These are phyloP conservation scores for Malurus alboscapulatus DNA, from an alignment of 2,113 vertebrate species.

Conservation along the genomic window DNA sequence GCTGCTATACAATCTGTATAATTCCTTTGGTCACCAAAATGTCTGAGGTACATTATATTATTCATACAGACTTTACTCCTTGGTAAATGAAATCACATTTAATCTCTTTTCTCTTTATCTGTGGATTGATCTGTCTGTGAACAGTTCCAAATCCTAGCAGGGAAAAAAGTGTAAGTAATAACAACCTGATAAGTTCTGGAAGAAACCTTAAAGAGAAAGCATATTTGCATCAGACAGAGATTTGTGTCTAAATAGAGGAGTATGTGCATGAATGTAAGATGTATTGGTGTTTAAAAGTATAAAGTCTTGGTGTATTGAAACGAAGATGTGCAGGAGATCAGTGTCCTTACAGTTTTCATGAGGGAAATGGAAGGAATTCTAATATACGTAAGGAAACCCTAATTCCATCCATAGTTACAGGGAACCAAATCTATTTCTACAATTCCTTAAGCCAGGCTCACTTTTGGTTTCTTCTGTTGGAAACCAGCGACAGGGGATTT, in stretches of 20 bases:
- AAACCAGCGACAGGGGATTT: background rate
- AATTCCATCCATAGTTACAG: background rate
- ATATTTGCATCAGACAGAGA: background rate
- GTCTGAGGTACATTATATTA: slow-evolving; percentile 26
- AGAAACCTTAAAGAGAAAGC: slow-evolving; percentile 7
- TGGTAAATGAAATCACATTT: slow-evolving; percentile 31
- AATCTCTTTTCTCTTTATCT: slow-evolving; percentile 46
- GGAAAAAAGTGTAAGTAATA: background rate
- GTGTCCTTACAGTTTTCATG: background rate
- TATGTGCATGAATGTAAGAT: background rate
- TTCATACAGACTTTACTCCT: slow-evolving; percentile 15
- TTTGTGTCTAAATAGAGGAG: background rate
- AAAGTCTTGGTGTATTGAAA: background rate
- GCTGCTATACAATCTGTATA: slow-evolving; percentile 28
- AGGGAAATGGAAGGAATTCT: background rate
- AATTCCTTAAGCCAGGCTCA: background rate
- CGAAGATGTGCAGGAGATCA: background rate
- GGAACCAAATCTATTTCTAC: background rate
- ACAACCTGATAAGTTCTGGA: background rate
- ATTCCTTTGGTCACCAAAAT: slow-evolving; percentile 53
- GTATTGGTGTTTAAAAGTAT: background rate
- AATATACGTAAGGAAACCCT: background rate
- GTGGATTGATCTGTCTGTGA: slow-evolving; percentile 7
- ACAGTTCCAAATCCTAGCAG: background rate
- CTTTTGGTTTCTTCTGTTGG: background rate